Percentiles rank a stretch among this genome's conserved stretches.
Conservation (phyloP, 2,113 vertebrate species). For the Phyllopteryx taeniolatus region DNA sequence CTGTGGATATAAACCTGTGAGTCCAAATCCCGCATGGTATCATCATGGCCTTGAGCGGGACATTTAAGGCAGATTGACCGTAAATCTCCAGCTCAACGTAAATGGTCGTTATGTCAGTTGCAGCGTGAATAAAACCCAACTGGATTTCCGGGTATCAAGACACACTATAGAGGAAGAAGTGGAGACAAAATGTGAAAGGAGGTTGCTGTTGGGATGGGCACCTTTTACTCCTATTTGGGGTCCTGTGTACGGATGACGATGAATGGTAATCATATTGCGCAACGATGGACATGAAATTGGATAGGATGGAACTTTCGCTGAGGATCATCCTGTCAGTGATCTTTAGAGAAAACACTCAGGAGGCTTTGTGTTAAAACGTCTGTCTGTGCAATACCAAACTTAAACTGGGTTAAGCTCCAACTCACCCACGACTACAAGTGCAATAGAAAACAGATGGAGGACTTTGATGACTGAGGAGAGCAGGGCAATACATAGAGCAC, state of each 20-base stretch:
- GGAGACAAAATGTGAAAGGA: conserved; percentile 49
- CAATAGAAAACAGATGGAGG: too few relatives aligned
- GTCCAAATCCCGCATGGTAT: conserved; percentile 32
- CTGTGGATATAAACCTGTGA: conserved; percentile 39
- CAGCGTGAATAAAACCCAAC: conserved; percentile 35
- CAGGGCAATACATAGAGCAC: too few relatives aligned
- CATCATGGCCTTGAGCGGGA: conserved; percentile 57
- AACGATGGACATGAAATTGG: background rate
- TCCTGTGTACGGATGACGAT: conserved; percentile 41
- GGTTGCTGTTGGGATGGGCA: conserved; percentile 41
- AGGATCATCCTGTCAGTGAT: background rate
- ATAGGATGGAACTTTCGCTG: background rate
- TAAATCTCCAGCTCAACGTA: conserved; percentile 55
- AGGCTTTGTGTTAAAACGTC: background rate
- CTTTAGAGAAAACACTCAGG: background rate
- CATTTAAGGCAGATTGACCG: conserved; percentile 58
- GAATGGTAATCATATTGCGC: background rate
- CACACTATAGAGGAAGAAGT: conserved; percentile 32
- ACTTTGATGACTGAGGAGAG: too few relatives aligned
- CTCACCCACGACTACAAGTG: too few relatives aligned
- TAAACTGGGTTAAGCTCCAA: too few relatives aligned
- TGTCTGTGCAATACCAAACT: too few relatives aligned
- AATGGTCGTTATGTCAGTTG: conserved; percentile 44
- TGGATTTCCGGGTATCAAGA: conserved; percentile 49
- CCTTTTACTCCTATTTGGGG: conserved; percentile 67